Evolutionary conservation across 1,140 invertebrate species (phyloP).

Genomic region (Drosophila miranda): DNA sequence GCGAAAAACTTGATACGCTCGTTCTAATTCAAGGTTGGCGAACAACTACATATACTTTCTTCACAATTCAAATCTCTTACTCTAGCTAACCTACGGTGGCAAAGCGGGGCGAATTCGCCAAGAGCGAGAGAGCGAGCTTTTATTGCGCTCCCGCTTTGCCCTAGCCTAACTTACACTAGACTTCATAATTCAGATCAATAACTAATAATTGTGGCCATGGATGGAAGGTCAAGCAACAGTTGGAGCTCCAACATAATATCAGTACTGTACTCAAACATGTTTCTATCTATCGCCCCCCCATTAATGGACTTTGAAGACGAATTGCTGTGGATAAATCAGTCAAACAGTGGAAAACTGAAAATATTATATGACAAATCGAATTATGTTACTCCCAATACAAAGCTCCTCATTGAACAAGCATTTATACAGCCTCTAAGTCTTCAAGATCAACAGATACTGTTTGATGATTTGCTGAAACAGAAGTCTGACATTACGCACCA

Average conservation of each 20-base stretch:
- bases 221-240: too few relatives aligned
- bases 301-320: conserved; percentile 90
- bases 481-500: conserved; percentile 93
- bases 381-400: conserved; percentile 87
- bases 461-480: conserved; percentile 92
- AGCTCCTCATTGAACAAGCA: conserved; percentile 92
- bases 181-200: too few relatives aligned
- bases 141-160: too few relatives aligned
- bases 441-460: conserved; percentile 92
- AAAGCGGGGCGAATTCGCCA: too few relatives aligned
- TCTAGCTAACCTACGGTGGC: too few relatives aligned
- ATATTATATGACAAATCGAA: conserved; percentile 90
- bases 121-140: too few relatives aligned
- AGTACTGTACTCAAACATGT: conserved; percentile 67
- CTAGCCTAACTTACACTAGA: too few relatives aligned
- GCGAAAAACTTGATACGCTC: too few relatives aligned
- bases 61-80: too few relatives aligned
- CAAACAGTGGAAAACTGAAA: conserved; percentile 90
- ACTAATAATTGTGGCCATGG: too few relatives aligned
- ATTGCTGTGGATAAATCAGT: conserved; percentile 92
- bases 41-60: too few relatives aligned
- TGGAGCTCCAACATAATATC: conserved; percentile 16
- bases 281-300: conserved; percentile 91
- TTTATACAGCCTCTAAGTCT: conserved; percentile 92
- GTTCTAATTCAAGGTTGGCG: too few relatives aligned